These are phyloP conservation scores for Cepaea hortensis DNA, from an alignment of 2,888 invertebrate species.

Conservation along the genomic window DNA sequence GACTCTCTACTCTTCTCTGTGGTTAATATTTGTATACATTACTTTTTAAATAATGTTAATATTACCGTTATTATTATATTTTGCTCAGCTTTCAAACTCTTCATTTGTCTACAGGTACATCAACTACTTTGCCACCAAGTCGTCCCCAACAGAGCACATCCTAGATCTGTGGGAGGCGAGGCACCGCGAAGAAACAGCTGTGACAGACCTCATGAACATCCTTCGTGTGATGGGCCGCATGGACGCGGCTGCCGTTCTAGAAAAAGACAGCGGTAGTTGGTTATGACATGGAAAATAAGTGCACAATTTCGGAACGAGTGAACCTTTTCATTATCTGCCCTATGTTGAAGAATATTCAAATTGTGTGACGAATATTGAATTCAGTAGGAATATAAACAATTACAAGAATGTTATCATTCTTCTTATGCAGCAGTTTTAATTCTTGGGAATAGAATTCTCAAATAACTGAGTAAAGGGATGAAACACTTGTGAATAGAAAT, in stretches of 20 bases:
- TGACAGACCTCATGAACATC: conserved; percentile 89
- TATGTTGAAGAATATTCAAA: too few relatives aligned
- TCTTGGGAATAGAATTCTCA: too few relatives aligned
- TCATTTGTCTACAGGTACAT: conserved; percentile 82
- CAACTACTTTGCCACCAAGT: conserved; percentile 96
- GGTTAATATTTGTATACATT: too few relatives aligned
- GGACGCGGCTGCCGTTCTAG: conserved; percentile 89
- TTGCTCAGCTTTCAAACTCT: too few relatives aligned
- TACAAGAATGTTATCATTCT: not conserved
- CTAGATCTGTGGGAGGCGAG: conserved; percentile 96
- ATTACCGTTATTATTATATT: too few relatives aligned
- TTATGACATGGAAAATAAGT: conserved; percentile 61
- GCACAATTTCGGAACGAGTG: too few relatives aligned
- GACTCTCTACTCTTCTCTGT: too few relatives aligned
- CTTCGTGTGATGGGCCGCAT: conserved; percentile 90
- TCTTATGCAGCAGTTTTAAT: too few relatives aligned
- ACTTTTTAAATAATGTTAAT: too few relatives aligned
- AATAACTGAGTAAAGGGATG: too few relatives aligned
- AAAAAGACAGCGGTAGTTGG: conserved; percentile 81
- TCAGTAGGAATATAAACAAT: not conserved
- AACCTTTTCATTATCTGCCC: too few relatives aligned
- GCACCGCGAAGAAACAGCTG: conserved; percentile 87
- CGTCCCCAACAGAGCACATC: conserved; percentile 96
- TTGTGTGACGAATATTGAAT: not conserved
- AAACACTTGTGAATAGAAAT: too few relatives aligned